These are phyloP conservation scores for Oncorhynchus keta DNA, from an alignment of 2,113 vertebrate species.

Conservation along the genomic window DNA sequence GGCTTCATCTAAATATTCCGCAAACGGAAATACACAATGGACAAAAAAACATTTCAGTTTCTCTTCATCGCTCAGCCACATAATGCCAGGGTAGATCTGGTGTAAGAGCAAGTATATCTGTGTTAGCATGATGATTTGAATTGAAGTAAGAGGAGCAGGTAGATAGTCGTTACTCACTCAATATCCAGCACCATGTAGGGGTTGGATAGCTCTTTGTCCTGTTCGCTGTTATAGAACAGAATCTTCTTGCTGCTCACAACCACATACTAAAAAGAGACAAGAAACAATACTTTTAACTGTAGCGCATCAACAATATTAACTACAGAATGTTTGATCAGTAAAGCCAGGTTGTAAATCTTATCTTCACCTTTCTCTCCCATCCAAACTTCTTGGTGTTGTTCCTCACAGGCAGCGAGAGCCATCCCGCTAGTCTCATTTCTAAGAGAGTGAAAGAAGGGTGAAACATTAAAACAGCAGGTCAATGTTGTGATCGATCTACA, in stretches of 20 bases:
- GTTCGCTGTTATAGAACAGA: conserved; percentile 96
- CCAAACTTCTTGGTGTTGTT: conserved; percentile 98
- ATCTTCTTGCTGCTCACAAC: conserved; percentile 99
- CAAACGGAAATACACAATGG: too few species aligned
- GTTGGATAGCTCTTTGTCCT: conserved; percentile 95
- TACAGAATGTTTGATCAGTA: background rate
- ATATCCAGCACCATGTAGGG: conserved; percentile 98
- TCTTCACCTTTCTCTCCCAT: conserved; percentile 91
- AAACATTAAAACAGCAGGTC: too few species aligned
- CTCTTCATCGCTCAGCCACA: too few species aligned
- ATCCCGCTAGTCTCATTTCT: conserved; percentile 94
- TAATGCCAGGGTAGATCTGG: too few species aligned
- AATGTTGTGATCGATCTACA: too few species aligned
- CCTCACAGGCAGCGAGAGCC: conserved; percentile 94
- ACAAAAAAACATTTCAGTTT: too few species aligned
- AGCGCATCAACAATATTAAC: background rate
- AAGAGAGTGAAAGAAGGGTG: background rate
- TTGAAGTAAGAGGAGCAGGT: too few species aligned
- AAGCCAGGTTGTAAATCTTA: background rate
- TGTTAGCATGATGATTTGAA: too few species aligned
- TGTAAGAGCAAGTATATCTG: too few species aligned
- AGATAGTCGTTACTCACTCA: conserved; percentile 81
- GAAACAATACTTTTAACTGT: background rate
- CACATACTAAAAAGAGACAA: conserved; percentile 80
- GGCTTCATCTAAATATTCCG: too few species aligned